These are phyloP conservation scores for Labeo rohita DNA, from an alignment of 2,113 vertebrate genomes.

Conservation along the genomic window DNA sequence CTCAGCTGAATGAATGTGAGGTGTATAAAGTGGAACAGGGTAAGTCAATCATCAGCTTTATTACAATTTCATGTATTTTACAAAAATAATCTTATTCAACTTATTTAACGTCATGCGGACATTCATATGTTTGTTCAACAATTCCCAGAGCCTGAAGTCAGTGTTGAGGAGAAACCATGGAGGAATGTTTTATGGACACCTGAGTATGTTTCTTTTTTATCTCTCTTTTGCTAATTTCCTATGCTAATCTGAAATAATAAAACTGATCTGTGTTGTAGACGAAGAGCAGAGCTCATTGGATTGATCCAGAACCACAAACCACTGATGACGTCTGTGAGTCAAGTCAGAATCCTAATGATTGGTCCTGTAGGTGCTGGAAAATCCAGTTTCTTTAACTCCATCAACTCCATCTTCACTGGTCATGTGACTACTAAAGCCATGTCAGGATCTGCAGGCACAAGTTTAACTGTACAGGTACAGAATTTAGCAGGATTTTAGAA, in stretches of 20 bases:
- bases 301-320: constrained; percentile 66
- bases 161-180: constrained; percentile 66
- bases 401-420: constrained; percentile 75
- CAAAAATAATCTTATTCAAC: not conserved
- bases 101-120: not conserved
- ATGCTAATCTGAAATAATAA: not conserved
- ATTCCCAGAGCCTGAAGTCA: constrained; percentile 32
- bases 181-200: constrained; percentile 62
- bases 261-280: constrained; percentile 45
- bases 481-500: not conserved
- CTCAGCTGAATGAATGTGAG: constrained; percentile 63
- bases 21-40: constrained; percentile 61
- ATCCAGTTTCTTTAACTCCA: constrained; percentile 82
- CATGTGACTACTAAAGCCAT: constrained; percentile 68
- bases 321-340: constrained; percentile 49
- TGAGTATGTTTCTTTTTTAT: constrained; percentile 51
- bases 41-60: not conserved
- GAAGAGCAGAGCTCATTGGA: constrained; percentile 66
- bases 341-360: constrained; percentile 18
- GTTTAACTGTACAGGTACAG: constrained; percentile 68
- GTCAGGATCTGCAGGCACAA: constrained; percentile 70
- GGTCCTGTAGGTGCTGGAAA: constrained; percentile 63
- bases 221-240: not conserved
- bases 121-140: too few species aligned
- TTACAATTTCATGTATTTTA: not conserved